Conservation (phyloP, 1,140 invertebrate genomes). For the Zaprionus ghesquierei region DNA sequence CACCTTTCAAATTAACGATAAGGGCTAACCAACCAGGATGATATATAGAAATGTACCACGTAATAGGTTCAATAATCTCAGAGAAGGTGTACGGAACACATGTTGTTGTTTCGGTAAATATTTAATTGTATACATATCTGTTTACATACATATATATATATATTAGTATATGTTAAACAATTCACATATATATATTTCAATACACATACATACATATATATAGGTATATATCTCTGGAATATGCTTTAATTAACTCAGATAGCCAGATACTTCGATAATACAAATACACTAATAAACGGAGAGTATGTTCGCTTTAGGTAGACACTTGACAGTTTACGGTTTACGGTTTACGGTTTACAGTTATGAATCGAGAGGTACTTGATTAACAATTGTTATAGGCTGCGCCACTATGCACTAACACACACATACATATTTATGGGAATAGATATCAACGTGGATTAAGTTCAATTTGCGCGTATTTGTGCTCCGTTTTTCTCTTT, state of each 20-base stretch:
- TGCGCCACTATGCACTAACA: slow-evolving; percentile 9
- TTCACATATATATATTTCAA: slow-evolving; percentile 21
- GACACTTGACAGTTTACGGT: slow-evolving; percentile 26
- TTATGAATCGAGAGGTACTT: slow-evolving; percentile 27
- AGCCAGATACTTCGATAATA: neutral
- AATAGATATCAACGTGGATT: neutral
- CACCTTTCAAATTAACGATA: neutral
- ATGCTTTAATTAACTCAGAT: slow-evolving; percentile 6
- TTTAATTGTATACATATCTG: slow-evolving; percentile 51
- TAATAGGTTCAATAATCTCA: too few relatives aligned
- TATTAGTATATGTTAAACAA: slow-evolving; percentile 43
- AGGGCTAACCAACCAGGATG: neutral
- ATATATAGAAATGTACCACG: too few relatives aligned
- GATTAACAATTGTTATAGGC: slow-evolving; percentile 41
- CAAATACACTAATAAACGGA: slow-evolving; percentile 18
- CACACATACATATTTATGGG: neutral
- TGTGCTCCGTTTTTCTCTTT: neutral
- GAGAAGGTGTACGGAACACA: too few relatives aligned
- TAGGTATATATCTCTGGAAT: slow-evolving; percentile 4
- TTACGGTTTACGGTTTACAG: slow-evolving; percentile 3
- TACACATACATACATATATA: slow-evolving; percentile 20
- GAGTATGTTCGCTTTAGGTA: slow-evolving; percentile 18
- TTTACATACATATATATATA: slow-evolving; percentile 14
- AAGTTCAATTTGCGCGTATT: neutral
- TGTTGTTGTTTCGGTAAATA: slow-evolving; percentile 38